A percentile compares a stretch with the other conserved stretches of the same genome.
Evolutionary conservation across 2,888 invertebrate genomes (phyloP).

Genomic region (Prionchulus punctatus): DNA sequence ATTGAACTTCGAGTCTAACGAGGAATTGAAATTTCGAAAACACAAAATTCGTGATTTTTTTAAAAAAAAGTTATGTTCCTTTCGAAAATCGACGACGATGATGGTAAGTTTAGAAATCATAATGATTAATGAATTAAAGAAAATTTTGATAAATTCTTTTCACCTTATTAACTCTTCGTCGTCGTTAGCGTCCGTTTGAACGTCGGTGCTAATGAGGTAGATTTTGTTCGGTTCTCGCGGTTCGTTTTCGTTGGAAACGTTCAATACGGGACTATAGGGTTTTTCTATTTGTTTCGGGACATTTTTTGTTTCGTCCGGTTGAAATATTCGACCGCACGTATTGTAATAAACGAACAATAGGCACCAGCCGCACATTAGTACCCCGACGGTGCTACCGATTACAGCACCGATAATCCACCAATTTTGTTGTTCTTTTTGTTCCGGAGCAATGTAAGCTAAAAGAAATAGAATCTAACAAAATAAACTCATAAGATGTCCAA

Average conservation of each 20-base stretch:
- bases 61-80: too few species aligned
- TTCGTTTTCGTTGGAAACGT: neutral
- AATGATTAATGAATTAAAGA: too few species aligned
- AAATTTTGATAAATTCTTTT: too few species aligned
- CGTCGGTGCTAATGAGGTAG: neutral
- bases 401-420: conserved; percentile 9
- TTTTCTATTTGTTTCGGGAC: neutral
- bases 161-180: too few species aligned
- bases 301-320: neutral
- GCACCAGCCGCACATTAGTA: conserved; percentile 15
- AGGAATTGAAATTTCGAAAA: too few species aligned
- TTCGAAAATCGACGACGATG: too few species aligned
- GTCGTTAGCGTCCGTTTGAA: neutral
- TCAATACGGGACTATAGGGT: neutral
- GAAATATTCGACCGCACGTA: conserved; percentile 10
- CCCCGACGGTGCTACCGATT: conserved; percentile 1
- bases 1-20: too few species aligned
- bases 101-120: too few species aligned
- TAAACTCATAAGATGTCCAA: neutral
- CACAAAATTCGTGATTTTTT: too few species aligned
- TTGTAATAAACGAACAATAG: conserved; percentile 16
- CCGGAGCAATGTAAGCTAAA: neutral
- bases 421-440: neutral
- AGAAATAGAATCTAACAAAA: neutral
- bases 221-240: neutral